Evolutionary conservation across 2,113 vertebrate species (phyloP), one percentile per base, ranked within the genome.

Genomic region (Neolamprologus cancellatus): DNA sequence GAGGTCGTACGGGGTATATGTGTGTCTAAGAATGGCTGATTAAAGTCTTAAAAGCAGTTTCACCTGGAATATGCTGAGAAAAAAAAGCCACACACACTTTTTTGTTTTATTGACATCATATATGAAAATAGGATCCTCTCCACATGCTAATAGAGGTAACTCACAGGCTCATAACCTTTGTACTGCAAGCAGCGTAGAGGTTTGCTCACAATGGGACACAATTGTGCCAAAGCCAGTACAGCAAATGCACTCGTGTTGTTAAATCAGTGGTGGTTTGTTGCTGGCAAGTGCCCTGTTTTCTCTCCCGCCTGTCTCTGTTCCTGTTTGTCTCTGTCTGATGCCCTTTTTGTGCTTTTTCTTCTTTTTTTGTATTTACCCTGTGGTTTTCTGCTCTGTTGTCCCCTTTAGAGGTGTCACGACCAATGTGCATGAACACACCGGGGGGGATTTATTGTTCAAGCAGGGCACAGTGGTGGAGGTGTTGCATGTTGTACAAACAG

Each of bases 331-430:
- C 57, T 88, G 85, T 64, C 39, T 28, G 15, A 32, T 79, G 69
- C 69, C 74, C 81, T 88, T 83, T 81, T 90, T 66, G 64, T 82
- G 71, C 83, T 84, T 55, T 81, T 90, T 89, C 12, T 5, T 23
- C 32, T 28, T 80, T 83, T 76, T 32, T 69, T 46, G 28, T 54
- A 66, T 59, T 57, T 66, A 61, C 86, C 84, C 91, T 78, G 84
- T 78, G 82, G 89, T 92, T 86, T 90, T 76, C 84, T 64, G 82
- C 89, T 92, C 90, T 59, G 52, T 39, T 48, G 61, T 82, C 85
- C 87, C 80, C 86, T 87, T 86, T 84, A 57, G 82, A 89, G 87
- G 86, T 84, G 93, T 89, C 92, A 91, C 84, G 85, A 30, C 90
- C 76, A 52, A n/a, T 54, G 88, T 66, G 92, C 88, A 55, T 92